A percentile compares a stretch with the other conserved stretches of the same genome.
Conservation (phyloP, 2,888 invertebrate genomes). For the Trichogramma dendrolimi region DNA sequence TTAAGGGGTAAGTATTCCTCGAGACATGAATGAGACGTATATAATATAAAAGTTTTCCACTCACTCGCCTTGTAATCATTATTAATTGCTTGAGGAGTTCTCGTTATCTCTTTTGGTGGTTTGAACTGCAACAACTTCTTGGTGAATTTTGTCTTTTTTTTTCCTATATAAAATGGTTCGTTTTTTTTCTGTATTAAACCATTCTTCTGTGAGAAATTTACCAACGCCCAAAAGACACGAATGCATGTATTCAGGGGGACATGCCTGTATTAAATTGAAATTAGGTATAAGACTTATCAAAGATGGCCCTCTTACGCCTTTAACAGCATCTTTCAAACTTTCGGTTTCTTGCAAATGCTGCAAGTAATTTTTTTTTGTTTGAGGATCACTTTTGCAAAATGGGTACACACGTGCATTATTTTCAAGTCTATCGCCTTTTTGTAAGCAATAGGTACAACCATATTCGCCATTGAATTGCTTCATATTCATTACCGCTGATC, state of each 20-base stretch:
- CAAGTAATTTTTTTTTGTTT: not conserved
- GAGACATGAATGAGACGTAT: not conserved
- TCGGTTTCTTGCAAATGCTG: not conserved
- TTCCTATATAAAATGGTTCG: conserved; percentile 9
- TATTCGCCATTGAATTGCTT: conserved; percentile 18
- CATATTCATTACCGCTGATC: conserved; percentile 18
- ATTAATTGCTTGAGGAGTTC: not conserved
- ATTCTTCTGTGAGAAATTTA: not conserved
- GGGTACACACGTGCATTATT: conserved; percentile 2
- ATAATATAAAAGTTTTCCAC: not conserved
- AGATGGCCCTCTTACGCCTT: not conserved
- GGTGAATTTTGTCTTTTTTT: not conserved
- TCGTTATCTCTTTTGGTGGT: not conserved
- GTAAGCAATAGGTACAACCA: conserved; percentile 1
- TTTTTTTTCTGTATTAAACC: not conserved
- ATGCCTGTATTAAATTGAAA: conserved; percentile 4
- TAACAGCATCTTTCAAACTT: not conserved
- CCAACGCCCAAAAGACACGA: not conserved
- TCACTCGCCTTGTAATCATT: not conserved
- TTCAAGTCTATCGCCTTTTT: not conserved
- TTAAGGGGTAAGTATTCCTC: not conserved
- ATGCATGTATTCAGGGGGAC: conserved; percentile 12
- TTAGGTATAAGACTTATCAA: not conserved
- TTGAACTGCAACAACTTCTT: not conserved
- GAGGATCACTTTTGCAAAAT: not conserved